phyloP scores from a whole-genome alignment of 2,113 vertebrate species.

The Nycticebus coucang region DNA sequence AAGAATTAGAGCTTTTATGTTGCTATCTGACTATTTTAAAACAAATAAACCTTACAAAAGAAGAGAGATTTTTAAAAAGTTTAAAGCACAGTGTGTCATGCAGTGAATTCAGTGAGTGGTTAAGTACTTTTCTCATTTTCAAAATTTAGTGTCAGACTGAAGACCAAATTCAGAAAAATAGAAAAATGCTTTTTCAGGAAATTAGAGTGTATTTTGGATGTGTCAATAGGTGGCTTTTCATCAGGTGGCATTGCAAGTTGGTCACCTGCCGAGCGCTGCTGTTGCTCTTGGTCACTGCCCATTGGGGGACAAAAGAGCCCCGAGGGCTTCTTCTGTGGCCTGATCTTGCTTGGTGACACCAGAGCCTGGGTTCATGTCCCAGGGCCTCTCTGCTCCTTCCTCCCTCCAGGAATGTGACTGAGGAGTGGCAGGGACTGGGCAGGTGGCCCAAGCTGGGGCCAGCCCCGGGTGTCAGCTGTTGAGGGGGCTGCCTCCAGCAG shows the following conservation, averaged over 20 bases:
- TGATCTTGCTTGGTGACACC: background rate
- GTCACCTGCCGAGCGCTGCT: fast-evolving
- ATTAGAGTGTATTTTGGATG: background rate
- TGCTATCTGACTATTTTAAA: slow-evolving; percentile 62
- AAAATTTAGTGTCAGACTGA: background rate
- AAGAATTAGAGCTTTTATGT: slow-evolving; percentile 63
- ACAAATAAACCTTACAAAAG: slow-evolving; percentile 42
- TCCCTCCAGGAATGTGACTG: background rate
- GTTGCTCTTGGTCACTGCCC: background rate
- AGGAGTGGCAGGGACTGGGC: too few species aligned
- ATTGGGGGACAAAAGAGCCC: background rate
- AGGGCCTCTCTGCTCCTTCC: background rate
- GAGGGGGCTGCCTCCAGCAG: background rate
- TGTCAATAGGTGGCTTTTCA: background rate
- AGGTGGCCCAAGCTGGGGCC: background rate
- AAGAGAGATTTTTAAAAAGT: background rate
- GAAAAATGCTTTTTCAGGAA: background rate
- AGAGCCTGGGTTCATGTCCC: background rate
- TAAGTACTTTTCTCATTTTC: background rate
- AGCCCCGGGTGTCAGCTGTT: background rate
- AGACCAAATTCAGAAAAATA: background rate
- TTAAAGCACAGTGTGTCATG: slow-evolving; percentile 9
- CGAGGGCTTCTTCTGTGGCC: background rate
- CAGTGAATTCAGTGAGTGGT: background rate
- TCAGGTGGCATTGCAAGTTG: background rate